Base-by-base conservation (phyloP, 1,140 invertebrate species). In the Drosophila athabasca region DNA sequence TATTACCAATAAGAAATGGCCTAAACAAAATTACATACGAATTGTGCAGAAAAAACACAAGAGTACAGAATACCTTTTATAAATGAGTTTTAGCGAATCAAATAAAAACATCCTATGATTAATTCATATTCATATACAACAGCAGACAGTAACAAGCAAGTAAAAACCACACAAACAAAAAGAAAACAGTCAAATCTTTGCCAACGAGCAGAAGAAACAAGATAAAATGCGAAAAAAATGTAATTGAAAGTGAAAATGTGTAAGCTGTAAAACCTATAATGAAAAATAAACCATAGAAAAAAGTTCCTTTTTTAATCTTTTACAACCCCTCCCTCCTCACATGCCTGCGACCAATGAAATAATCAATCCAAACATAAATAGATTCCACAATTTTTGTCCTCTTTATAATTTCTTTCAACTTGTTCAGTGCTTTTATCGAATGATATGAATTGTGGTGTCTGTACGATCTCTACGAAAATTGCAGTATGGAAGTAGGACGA, bases 71-170 rank as follows among this genome's bases (percentile, higher is more conserved):
- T 26, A 26, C 46, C 69, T 73, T 83, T 82, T 82, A 79, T 79
- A 76, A 84, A 79, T 84, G 79, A 83, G 67, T 83, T 84, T 83
- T 83, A 83, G 80, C 80, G 62, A 83, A 83, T 83, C 80, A 67
- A 73, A 83, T 71, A 79, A 84, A 62, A 84, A 76, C 31, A 84
- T 72, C 41, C 68, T 84, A 83, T 79, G 80, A 74, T 66, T 84
- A 79, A 76, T 19, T 19, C 22, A 68, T 76, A 83, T 83, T 83
- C 75, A 66, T 83, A 78, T 74, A 75, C 57, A 80, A 73, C 59
- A 73, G 50, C 35, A 64, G 49, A 45, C 44, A 50, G 43, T 45
- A 54, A 39, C 31, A 39, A 45, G 69, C 53, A 66, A 60, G 57
- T 55, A 54, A 65, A 49, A 71, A 45, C n/a, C 9, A 52, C 46